Evolutionary conservation across 1,140 invertebrate genomes (phyloP).

Genomic region (Triops cancriformis): DNA sequence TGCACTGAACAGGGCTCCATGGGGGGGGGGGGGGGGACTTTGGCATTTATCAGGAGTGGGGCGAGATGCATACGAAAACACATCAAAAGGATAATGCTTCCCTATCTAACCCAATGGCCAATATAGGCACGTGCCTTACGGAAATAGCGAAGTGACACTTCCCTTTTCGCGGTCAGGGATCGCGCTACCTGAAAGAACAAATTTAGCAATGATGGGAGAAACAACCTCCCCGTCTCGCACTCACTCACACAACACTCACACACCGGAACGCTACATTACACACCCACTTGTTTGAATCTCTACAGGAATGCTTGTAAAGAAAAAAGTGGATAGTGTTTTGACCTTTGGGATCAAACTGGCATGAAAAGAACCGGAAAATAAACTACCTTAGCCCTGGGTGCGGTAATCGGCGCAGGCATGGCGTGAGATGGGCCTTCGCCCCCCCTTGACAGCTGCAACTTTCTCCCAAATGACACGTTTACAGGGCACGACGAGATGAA

Average conservation of each 20-base stretch:
- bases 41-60: background rate
- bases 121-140: background rate
- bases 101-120: background rate
- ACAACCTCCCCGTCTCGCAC: background rate
- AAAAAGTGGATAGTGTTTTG: background rate
- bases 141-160: background rate
- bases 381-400: background rate
- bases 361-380: background rate
- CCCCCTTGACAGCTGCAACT: background rate
- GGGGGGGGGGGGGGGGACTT: background rate
- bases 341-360: background rate
- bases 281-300: background rate
- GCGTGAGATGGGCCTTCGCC: background rate
- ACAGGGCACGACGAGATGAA: background rate
- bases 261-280: background rate
- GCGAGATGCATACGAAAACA: background rate
- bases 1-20: background rate
- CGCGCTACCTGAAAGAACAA: background rate
- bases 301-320: background rate
- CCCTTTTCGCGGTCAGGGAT: too few species aligned
- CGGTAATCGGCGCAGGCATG: constrained; percentile 7
- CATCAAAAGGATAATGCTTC: background rate
- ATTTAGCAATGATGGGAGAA: background rate
- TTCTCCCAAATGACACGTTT: background rate
- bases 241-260: background rate